phyloP scores from a whole-genome alignment of 2,113 vertebrate genomes.

The Colistium nudipinnis region DNA sequence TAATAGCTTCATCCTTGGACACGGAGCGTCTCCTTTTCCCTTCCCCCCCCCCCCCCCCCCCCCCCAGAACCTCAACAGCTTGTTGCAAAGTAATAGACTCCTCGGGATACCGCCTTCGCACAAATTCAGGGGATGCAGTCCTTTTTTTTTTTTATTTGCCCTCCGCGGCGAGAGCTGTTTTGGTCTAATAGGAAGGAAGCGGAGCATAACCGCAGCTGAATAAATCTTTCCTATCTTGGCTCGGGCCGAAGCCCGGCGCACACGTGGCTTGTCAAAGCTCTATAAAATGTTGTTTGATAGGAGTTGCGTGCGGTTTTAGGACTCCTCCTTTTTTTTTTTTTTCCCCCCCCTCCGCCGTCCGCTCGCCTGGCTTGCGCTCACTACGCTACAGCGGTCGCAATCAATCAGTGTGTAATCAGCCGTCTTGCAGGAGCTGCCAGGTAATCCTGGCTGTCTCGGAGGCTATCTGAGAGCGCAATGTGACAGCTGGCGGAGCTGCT shows the following conservation, averaged over 20 bases:
- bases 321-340: conserved; percentile 46
- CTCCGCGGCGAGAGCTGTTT: conserved; percentile 62
- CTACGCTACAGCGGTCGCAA: conserved; percentile 62
- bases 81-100: conserved; percentile 73
- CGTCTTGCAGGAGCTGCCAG: conserved; percentile 75
- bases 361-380: conserved; percentile 44
- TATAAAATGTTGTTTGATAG: conserved; percentile 72
- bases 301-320: conserved; percentile 72
- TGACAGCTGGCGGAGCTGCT: conserved; percentile 66
- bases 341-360: too few species aligned
- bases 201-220: conserved; percentile 72
- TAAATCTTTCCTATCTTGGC: conserved; percentile 75
- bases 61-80: conserved; percentile 35
- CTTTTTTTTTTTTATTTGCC: conserved; percentile 76
- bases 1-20: conserved; percentile 76
- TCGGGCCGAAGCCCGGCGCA: conserved; percentile 45
- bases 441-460: conserved; percentile 70
- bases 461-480: conserved; percentile 55
- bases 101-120: conserved; percentile 66
- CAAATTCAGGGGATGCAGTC: conserved; percentile 64
- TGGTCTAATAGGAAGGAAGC: conserved; percentile 71
- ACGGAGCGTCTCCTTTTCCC: conserved; percentile 33
- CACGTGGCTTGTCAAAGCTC: conserved; percentile 61
- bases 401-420: conserved; percentile 82
- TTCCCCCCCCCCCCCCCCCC: conserved; percentile 21